Percentiles rank a stretch among this genome's conserved stretches.
phyloP scores from a whole-genome alignment of 2,113 vertebrate genomes.

The Motacilla tschutschensis region DNA sequence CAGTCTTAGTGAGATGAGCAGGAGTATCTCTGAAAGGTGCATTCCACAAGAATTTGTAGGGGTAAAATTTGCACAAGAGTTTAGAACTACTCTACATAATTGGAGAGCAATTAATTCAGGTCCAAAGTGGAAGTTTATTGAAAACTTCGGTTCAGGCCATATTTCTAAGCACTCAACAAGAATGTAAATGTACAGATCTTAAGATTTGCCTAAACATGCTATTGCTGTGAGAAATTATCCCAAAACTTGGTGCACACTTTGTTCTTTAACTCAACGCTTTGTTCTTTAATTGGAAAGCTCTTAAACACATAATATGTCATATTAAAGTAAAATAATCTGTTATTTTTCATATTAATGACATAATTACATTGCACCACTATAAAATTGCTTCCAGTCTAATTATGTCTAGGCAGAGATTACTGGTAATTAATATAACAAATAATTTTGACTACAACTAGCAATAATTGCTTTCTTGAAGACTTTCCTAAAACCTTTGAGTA shows the following conservation, averaged over 20 bases:
- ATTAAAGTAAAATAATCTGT: slow-evolving; percentile 50
- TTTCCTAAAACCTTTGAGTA: slow-evolving; percentile 54
- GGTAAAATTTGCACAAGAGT: background rate
- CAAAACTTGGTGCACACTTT: background rate
- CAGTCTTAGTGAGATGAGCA: background rate
- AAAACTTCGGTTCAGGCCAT: background rate
- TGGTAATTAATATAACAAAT: slow-evolving; percentile 66
- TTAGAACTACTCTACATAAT: background rate
- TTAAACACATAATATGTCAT: slow-evolving; percentile 25
- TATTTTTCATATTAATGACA: slow-evolving; percentile 63
- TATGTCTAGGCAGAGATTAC: slow-evolving; percentile 43
- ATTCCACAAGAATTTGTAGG: background rate
- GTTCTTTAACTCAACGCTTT: background rate
- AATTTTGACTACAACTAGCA: slow-evolving; percentile 55
- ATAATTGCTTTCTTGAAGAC: slow-evolving; percentile 53
- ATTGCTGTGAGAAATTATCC: background rate
- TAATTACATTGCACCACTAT: slow-evolving; percentile 41
- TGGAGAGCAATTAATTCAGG: background rate
- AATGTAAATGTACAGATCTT: background rate
- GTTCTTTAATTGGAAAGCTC: slow-evolving; percentile 25
- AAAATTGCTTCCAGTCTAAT: slow-evolving; percentile 51
- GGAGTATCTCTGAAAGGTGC: background rate
- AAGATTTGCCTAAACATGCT: background rate
- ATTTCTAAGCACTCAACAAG: background rate
- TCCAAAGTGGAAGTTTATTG: background rate